Conservation (phyloP, 1,140 invertebrate species). For the Thalassaphorura encarpata region DNA sequence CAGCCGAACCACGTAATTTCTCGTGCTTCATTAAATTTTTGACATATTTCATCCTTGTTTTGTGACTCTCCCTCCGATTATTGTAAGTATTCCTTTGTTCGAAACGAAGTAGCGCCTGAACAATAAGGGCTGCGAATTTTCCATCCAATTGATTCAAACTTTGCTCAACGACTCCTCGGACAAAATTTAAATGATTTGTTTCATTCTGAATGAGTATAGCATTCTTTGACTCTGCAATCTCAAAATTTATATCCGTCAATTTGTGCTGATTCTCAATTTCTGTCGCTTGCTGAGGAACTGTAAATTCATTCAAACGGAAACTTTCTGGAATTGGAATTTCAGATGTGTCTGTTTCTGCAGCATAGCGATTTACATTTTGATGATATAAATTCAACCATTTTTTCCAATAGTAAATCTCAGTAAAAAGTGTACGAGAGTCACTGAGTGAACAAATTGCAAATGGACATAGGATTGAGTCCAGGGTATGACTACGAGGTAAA, state of each 20-base stretch:
- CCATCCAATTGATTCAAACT: constrained; percentile 15
- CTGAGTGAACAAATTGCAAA: constrained; percentile 15
- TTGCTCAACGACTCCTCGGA: constrained; percentile 13
- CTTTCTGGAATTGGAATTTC: constrained; percentile 20
- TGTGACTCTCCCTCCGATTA: constrained; percentile 4
- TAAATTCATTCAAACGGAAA: constrained; percentile 15
- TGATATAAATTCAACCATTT: constrained; percentile 19
- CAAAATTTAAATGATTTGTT: constrained; percentile 11
- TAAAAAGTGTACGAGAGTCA: constrained; percentile 17
- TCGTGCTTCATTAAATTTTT: constrained; percentile 25
- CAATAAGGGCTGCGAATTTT: constrained; percentile 17
- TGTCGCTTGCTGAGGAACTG: background rate
- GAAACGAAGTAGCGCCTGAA: constrained; percentile 23
- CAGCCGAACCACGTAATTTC: constrained; percentile 23
- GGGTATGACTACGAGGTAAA: constrained; percentile 23
- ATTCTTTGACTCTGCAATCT: background rate
- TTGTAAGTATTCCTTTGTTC: constrained; percentile 10
- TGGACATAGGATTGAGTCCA: constrained; percentile 15
- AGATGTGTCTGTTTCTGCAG: background rate
- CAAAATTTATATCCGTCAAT: no score
- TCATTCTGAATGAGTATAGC: constrained; percentile 13
- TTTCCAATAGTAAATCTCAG: constrained; percentile 31
- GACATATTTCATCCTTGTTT: constrained; percentile 19
- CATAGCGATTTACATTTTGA: background rate
- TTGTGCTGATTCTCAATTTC: background rate